Conservation (phyloP, 2,888 invertebrate species). For the Drosophila subquinaria region DNA sequence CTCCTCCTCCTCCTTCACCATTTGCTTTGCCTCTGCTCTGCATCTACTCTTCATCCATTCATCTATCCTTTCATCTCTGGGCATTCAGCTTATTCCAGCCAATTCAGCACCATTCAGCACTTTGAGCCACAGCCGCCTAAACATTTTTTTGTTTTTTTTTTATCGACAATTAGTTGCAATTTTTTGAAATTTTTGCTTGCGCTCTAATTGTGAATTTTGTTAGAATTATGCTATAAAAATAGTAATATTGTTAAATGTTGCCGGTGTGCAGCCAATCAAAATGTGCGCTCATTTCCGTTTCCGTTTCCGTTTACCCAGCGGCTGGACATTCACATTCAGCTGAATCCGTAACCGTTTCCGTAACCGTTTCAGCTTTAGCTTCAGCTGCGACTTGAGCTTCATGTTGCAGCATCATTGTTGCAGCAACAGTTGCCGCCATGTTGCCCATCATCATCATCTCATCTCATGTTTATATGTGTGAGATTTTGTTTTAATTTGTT, state of each 20-base stretch:
- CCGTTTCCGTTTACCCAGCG: neutral
- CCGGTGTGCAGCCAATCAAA: constrained; percentile 10
- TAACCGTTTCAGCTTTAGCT: neutral
- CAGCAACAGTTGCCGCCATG: neutral
- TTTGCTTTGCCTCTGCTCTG: neutral
- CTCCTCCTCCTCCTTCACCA: neutral
- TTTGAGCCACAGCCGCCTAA: constrained; percentile 16
- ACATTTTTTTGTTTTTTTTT: neutral
- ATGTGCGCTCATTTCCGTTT: constrained; percentile 21
- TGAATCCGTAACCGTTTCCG: constrained; percentile 3
- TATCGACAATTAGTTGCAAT: constrained; percentile 13
- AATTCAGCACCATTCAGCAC: neutral
- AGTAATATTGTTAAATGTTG: constrained; percentile 66
- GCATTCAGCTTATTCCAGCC: neutral
- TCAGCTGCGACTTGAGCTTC: constrained; percentile 1
- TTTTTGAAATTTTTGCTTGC: neutral
- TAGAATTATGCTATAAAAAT: constrained; percentile 71
- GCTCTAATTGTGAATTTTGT: constrained; percentile 42
- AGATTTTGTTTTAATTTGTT: constrained; percentile 19
- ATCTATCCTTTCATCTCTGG: neutral
- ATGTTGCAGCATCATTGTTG: constrained; percentile 6
- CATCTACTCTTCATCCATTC: constrained; percentile 2
- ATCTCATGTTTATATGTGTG: constrained; percentile 27
- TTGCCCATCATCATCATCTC: constrained; percentile 17
- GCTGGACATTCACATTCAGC: constrained; percentile 8